Percentiles rank a stretch among this genome's conserved stretches.
These are phyloP conservation scores for Leucania comma DNA, from an alignment of 2,888 invertebrate genomes.

Conservation along the genomic window DNA sequence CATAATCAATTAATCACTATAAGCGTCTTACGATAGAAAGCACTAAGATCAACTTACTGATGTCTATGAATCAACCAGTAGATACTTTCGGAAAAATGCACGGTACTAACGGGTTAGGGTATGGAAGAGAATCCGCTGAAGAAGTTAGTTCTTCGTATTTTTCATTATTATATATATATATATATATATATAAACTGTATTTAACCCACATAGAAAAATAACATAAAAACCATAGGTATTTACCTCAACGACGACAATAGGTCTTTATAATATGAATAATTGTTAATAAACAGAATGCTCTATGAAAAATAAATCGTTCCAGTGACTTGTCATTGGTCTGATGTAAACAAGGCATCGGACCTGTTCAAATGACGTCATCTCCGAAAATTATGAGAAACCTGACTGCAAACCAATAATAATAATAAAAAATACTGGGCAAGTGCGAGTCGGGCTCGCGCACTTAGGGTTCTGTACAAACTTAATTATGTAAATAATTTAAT, in stretches of 20 bases:
- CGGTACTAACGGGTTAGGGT: too few species aligned
- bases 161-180: too few species aligned
- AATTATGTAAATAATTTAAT: too few species aligned
- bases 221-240: not conserved
- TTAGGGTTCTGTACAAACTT: too few species aligned
- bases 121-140: not conserved
- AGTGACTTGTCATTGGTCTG: conserved; percentile 13
- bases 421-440: too few species aligned
- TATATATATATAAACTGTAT: conserved; percentile 12
- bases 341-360: conserved; percentile 33
- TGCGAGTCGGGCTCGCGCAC: too few species aligned
- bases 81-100: too few species aligned
- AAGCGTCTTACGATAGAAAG: too few species aligned
- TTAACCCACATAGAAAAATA: conserved; percentile 2
- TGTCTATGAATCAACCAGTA: too few species aligned
- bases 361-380: conserved; percentile 18
- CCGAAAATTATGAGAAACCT: conserved; percentile 11
- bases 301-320: conserved; percentile 4
- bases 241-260: conserved; percentile 17
- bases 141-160: conserved; percentile 6
- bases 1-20: too few species aligned
- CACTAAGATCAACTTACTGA: too few species aligned
- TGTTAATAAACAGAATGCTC: not conserved
- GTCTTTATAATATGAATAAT: not conserved
- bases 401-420: not conserved